Conservation (phyloP, 2,113 vertebrate species). For the Octodon degus region DNA sequence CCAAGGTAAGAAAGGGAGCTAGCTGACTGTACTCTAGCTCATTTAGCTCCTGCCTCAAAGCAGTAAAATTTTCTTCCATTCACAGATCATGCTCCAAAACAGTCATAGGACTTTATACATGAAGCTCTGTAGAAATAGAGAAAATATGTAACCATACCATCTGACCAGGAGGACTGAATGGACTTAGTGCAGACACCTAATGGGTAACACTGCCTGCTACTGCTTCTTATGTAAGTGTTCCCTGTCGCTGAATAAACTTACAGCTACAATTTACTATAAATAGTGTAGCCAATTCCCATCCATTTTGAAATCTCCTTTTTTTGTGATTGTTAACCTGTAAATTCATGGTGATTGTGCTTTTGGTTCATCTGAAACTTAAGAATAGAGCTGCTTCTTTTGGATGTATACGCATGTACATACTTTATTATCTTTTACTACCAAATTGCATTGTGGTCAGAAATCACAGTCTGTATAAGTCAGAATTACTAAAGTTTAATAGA, state of each 20-base stretch:
- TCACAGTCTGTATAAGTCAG: background rate
- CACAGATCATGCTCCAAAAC: background rate
- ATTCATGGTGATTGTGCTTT: background rate
- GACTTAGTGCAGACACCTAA: background rate
- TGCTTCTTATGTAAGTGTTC: background rate
- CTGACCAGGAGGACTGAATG: background rate
- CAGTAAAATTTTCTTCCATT: background rate
- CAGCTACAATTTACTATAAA: background rate
- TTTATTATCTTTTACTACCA: background rate
- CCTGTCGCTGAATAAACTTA: background rate
- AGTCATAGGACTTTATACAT: background rate
- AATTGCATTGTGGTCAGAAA: background rate
- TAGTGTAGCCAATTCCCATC: background rate
- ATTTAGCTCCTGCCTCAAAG: background rate
- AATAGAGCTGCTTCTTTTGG: conserved; percentile 1
- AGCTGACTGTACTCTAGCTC: background rate
- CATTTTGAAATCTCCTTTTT: background rate
- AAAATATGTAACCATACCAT: too few relatives aligned
- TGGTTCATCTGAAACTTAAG: background rate
- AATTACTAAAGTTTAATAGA: conserved; percentile 44
- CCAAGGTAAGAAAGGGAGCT: background rate
- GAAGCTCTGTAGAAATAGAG: background rate
- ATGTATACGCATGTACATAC: background rate
- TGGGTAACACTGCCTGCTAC: too few relatives aligned
- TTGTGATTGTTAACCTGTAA: background rate